These are phyloP conservation scores for Melanostigma gelatinosum DNA, from an alignment of 2,113 vertebrate species.

Conservation along the genomic window DNA sequence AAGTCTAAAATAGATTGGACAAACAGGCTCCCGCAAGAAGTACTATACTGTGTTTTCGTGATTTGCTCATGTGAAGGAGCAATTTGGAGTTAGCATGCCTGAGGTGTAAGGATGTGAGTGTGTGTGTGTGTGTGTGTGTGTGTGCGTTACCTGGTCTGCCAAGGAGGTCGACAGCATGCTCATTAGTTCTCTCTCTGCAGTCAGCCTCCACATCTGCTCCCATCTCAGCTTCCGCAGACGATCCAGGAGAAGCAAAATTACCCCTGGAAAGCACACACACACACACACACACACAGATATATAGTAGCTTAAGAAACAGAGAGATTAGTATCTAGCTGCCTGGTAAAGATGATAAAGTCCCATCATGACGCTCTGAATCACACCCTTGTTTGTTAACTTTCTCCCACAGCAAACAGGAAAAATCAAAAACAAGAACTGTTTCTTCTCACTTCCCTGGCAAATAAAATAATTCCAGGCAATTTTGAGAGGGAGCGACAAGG, in stretches of 20 bases:
- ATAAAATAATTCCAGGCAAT: constrained; percentile 28
- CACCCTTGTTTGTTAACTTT: constrained; percentile 12
- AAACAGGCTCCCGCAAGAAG: not conserved
- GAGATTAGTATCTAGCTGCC: constrained; percentile 30
- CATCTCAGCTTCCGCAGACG: constrained; percentile 96
- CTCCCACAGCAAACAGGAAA: not conserved
- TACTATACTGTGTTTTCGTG: not conserved
- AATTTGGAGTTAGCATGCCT: not conserved
- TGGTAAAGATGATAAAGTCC: constrained; percentile 49
- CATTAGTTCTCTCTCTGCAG: constrained; percentile 96
- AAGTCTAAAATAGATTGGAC: not conserved
- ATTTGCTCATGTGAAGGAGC: not conserved
- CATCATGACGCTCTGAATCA: constrained; percentile 22
- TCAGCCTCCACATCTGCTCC: constrained; percentile 99
- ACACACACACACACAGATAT: not conserved
- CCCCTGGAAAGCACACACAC: constrained; percentile 81
- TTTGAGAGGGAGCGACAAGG: constrained; percentile 29
- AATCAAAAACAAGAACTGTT: not conserved
- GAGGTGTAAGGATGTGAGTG: not conserved
- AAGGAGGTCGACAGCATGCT: constrained; percentile 98
- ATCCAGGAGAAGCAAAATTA: constrained; percentile 95
- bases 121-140: not conserved
- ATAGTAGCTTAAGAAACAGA: constrained; percentile 39
- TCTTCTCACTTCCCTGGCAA: not conserved
- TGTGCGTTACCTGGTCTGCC: constrained; percentile 92